These are phyloP conservation scores for Teinopalpus imperialis DNA, from an alignment of 2,888 invertebrate genomes.

Conservation along the genomic window DNA sequence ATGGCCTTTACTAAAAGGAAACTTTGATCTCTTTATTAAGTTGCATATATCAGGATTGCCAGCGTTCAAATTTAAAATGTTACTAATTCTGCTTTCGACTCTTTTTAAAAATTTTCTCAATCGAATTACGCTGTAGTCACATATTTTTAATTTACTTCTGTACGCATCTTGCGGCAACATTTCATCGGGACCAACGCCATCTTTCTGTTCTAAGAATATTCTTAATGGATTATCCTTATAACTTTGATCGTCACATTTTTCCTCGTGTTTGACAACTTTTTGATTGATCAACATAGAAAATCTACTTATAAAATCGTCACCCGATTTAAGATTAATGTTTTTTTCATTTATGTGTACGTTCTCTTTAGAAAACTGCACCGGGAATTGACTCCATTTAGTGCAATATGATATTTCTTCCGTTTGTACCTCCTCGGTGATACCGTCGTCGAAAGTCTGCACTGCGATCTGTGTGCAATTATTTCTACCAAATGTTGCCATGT, in stretches of 20 bases:
- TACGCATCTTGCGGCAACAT: conserved; percentile 60
- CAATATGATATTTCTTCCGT: conserved; percentile 55
- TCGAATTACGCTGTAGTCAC: conserved; percentile 45
- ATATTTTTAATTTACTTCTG: conserved; percentile 54
- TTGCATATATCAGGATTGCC: conserved; percentile 45
- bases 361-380: conserved; percentile 62
- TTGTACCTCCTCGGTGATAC: conserved; percentile 60
- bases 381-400: conserved; percentile 71
- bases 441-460: conserved; percentile 72
- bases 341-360: conserved; percentile 43
- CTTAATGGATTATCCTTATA: conserved; percentile 59
- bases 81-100: conserved; percentile 51
- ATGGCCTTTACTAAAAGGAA: conserved; percentile 64
- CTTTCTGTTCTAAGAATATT: conserved; percentile 68
- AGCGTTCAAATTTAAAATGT: conserved; percentile 51
- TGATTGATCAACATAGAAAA: conserved; percentile 38
- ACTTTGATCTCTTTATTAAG: conserved; percentile 46
- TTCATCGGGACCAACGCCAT: conserved; percentile 58
- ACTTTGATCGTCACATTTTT: conserved; percentile 40
- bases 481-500: conserved; percentile 69
- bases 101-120: conserved; percentile 61
- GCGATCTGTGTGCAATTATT: conserved; percentile 64
- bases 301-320: conserved; percentile 52
- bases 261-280: conserved; percentile 33
- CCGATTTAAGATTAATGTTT: conserved; percentile 38